Evolutionary conservation across 2,888 invertebrate genomes (phyloP).

Genomic region (Plebejus anna): DNA sequence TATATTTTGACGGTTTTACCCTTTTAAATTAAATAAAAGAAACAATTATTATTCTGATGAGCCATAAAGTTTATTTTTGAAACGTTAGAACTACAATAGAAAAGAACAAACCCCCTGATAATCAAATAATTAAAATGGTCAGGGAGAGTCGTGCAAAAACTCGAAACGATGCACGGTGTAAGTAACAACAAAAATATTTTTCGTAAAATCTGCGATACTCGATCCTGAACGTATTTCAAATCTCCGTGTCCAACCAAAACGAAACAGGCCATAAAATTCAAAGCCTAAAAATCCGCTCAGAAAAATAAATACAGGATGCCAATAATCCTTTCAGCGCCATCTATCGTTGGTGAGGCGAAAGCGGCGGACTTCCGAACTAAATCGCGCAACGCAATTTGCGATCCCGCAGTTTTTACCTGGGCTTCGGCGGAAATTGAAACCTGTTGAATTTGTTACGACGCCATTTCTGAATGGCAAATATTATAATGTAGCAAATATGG

Average conservation of each 20-base stretch:
- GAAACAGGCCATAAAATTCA: neutral
- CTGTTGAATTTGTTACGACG: slow-evolving; percentile 20
- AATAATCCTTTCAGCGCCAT: slow-evolving; percentile 21
- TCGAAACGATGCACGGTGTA: neutral
- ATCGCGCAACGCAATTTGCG: slow-evolving; percentile 13
- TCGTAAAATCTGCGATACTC: neutral
- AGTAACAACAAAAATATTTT: neutral
- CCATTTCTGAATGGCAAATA: neutral
- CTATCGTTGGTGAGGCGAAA: slow-evolving; percentile 8
- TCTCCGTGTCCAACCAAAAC: neutral
- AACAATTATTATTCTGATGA: too few relatives aligned
- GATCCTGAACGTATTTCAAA: neutral
- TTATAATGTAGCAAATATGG: slow-evolving; percentile 4
- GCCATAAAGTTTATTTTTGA: too few relatives aligned
- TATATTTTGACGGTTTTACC: too few relatives aligned
- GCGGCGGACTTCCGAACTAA: slow-evolving; percentile 16
- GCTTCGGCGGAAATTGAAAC: neutral
- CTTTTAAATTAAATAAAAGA: too few relatives aligned
- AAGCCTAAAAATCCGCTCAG: neutral
- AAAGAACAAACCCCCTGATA: too few relatives aligned
- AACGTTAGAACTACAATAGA: too few relatives aligned
- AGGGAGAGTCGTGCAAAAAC: too few relatives aligned
- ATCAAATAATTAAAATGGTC: neutral
- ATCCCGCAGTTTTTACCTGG: slow-evolving; percentile 22
- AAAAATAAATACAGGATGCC: neutral